phyloP scores from a whole-genome alignment of 2,888 invertebrate genomes.

The Agrochola litura region DNA sequence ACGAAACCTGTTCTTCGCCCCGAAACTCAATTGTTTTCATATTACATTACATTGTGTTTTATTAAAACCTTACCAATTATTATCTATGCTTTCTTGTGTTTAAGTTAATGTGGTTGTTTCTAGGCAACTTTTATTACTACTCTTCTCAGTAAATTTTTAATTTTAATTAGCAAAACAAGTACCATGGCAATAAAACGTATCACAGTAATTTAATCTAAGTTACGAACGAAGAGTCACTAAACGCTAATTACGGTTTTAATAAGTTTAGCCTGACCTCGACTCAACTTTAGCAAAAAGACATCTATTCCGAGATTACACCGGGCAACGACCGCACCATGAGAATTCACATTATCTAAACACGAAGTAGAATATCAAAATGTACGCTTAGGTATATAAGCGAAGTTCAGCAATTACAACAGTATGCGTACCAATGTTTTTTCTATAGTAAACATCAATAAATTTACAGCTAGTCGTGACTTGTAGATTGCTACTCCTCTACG shows the following conservation, averaged over 20 bases:
- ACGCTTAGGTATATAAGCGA: constrained; percentile 28
- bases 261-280: constrained; percentile 39
- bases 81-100: background rate
- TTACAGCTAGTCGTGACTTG: constrained; percentile 69
- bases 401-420: constrained; percentile 52
- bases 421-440: constrained; percentile 53
- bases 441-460: constrained; percentile 61
- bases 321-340: constrained; percentile 63
- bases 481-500: constrained; percentile 54
- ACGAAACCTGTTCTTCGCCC: too few species aligned
- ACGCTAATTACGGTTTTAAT: constrained; percentile 60
- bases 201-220: constrained; percentile 43
- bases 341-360: constrained; percentile 50
- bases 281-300: constrained; percentile 48
- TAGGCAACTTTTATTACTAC: background rate
- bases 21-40: too few species aligned
- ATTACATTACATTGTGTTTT: too few species aligned
- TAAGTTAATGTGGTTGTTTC: background rate
- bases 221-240: constrained; percentile 50
- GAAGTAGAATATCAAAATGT: constrained; percentile 47
- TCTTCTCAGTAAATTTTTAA: background rate
- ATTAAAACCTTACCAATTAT: too few species aligned
- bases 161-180: constrained; percentile 18
- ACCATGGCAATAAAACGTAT: constrained; percentile 25
- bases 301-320: constrained; percentile 47